Base-by-base conservation (phyloP, 53 echinoderm and acorn worm species). In the Zoroaster sp. region DNA sequence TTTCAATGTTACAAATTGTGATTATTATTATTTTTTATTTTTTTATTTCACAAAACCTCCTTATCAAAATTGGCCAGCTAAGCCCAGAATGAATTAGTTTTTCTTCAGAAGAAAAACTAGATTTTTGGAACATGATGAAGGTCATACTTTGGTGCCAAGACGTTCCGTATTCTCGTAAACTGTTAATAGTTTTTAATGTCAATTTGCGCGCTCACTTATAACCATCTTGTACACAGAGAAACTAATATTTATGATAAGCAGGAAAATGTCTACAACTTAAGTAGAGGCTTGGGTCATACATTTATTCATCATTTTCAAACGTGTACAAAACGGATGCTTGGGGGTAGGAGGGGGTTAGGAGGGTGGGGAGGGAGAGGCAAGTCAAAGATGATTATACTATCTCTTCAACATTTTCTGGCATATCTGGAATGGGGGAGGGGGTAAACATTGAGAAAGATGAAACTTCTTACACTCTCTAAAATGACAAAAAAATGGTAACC, bases 201-300 rank as follows among this genome's bases (percentile, higher is more conserved):
- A 59, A 59, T 28, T 59, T 59, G 28, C 63, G 28, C 28, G 28
- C 63, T 59, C 28, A 25, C 21, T 59, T 11, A 59, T 9, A 15
- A 59, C 63, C 28, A 28, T 28, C 63, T 10, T 28, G 11, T 25
- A 54, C 54, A 54, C 54, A 54, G 21, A 20, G n/a, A 23, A 23
- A 59, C 28, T 21, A 40, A 67, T 65, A 89, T 79, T 53, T 40
- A 72, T 72, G 89, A 70, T 77, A 72, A 47, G 63, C 63, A 59
- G 23, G 28, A 28, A 59, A 59, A 59, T 25, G 2, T 59, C 63
- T 59, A 59, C 63, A 59, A 28, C 63, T 59, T 25, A 59, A 59
- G 63, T 59, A 59, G 23, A 59, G 63, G 63, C 63, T 59, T 59
- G 63, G 63, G 63, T 59, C 28, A 28, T 59, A 59, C 63, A 59